Conservation (phyloP, 2,113 vertebrate genomes). For the Hippotragus niger region DNA sequence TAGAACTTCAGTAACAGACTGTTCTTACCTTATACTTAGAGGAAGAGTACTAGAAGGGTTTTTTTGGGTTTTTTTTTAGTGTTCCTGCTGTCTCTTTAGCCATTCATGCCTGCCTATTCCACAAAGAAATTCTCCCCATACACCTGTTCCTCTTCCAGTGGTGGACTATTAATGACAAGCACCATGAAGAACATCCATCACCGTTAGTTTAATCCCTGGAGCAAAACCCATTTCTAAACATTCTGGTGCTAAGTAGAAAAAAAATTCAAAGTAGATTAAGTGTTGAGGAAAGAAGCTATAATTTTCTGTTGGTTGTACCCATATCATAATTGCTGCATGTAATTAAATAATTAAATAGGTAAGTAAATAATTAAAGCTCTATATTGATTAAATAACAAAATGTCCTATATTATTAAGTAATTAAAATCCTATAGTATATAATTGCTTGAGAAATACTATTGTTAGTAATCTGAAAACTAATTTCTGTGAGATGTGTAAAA, state of each 20-base stretch:
- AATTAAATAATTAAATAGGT: background rate
- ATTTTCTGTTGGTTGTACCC: background rate
- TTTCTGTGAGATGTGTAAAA: background rate
- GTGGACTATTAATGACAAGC: background rate
- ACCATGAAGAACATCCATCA: background rate
- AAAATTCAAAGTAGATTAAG: background rate
- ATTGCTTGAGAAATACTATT: background rate
- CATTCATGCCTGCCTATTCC: background rate
- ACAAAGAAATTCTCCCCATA: background rate
- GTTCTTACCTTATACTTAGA: background rate
- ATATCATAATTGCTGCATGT: background rate
- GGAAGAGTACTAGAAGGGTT: background rate
- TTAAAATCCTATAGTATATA: background rate
- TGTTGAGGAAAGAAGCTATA: background rate
- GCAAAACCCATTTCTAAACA: background rate
- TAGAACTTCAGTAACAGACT: background rate
- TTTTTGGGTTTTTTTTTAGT: background rate
- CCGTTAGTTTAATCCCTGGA: background rate
- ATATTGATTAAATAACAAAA: background rate
- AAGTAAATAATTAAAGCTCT: background rate
- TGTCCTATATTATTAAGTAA: background rate
- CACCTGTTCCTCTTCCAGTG: background rate
- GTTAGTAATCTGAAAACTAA: background rate
- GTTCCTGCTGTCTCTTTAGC: background rate
- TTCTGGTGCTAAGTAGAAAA: background rate